Evolutionary conservation across 64 coral and sea anemone genomes (phyloP).

Genomic region (Orbicella faveolata): DNA sequence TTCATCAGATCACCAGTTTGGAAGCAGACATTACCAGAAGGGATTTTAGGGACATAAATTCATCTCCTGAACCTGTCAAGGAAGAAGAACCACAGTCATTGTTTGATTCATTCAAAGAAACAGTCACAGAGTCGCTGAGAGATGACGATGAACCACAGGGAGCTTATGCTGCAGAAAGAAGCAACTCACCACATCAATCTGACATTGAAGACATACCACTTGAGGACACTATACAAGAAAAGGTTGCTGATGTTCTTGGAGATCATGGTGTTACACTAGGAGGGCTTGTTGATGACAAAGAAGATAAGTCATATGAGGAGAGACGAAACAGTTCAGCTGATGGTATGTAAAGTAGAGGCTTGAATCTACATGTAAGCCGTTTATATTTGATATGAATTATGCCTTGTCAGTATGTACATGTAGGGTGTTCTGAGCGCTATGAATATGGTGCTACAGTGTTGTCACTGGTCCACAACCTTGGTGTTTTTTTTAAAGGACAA

Average conservation of each 20-base stretch:
- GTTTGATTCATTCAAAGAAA: not conserved
- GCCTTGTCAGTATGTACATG: too few species aligned
- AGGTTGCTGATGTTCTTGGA: slow-evolving; percentile 15
- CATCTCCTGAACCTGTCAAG: not conserved
- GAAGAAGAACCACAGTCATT: not conserved
- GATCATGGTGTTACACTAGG: not conserved
- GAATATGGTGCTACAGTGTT: too few species aligned
- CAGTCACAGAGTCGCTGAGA: not conserved
- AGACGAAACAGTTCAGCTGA: not conserved
- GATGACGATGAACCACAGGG: slow-evolving; percentile 6
- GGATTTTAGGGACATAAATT: not conserved
- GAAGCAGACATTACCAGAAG: not conserved
- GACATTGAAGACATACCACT: not conserved
- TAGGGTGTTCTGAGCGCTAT: too few species aligned
- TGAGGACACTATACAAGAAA: not conserved
- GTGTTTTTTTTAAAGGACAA: too few species aligned
- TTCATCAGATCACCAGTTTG: not conserved
- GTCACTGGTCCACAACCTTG: too few species aligned
- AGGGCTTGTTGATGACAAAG: not conserved
- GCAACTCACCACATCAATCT: not conserved
- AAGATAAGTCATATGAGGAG: not conserved
- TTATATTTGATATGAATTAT: too few species aligned
- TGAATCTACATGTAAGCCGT: too few species aligned
- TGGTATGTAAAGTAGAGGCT: not conserved
- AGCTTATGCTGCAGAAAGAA: not conserved